Evolutionary conservation across 2,797 vertebrate genomes (phyloP), one percentile per base, ranked within the genome.

Genomic region (Acanthis flammea): DNA sequence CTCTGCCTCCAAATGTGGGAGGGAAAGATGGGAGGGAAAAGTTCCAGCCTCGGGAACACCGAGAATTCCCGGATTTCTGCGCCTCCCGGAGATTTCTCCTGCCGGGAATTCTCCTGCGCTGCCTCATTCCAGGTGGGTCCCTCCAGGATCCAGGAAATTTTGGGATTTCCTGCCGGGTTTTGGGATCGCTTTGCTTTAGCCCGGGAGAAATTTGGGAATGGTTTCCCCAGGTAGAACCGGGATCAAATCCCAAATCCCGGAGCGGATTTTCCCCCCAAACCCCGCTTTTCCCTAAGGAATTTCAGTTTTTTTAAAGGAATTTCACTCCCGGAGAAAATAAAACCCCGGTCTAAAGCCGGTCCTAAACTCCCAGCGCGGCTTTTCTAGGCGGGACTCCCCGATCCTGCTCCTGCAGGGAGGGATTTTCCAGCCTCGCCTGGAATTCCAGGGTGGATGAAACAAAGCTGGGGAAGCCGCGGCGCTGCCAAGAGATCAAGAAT

Each of bases 121-220:
- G 4, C 78, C 63, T 37, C n/a, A 2, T 31, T 71, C 58, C 42
- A 88, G 95, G 96, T 96, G 78, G 12, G 94, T 66, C 23, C 4
- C 70, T 60, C 12, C 41, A 7, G 6, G 2, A 3, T 2, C 28
- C 57, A 8, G 2, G 4, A 2, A 6, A 9, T 2, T 75, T 39
- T 8, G 22, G 50, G 60, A 10, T 55, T 55, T 37, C 10, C 19
- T 4, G n/a, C 3, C 12, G 3, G 25, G 15, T 2, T 53, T 65
- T 19, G 41, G 48, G 27, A 30, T 58, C 33, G 1, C 11, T 5
- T 45, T 6, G 15, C 6, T 50, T 61, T 4, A 12, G 6, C 27
- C 19, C 48, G 0, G 12, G 35, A n/a, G 58, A 24, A 60, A 74
- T 28, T 25, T 37, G 37, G 24, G 65, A 63, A 28, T 11, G 14